Conservation (phyloP, 2,888 invertebrate species). For the Vesta saturnalis region DNA sequence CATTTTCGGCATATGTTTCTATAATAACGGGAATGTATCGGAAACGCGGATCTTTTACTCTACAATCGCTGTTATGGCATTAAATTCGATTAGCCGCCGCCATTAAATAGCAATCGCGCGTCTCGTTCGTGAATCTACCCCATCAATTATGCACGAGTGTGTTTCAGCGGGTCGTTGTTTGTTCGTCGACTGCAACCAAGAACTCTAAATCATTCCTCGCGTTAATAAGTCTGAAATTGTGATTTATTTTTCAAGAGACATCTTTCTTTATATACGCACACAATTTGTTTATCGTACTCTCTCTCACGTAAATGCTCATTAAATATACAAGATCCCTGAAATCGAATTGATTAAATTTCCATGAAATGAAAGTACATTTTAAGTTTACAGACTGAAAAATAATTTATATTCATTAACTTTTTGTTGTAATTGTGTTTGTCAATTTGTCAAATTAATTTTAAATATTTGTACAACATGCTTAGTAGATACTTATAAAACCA, state of each 20-base stretch:
- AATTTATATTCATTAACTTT: background rate
- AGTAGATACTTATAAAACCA: no score
- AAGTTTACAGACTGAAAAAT: background rate
- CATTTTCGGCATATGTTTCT: constrained; percentile 45
- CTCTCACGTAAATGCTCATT: background rate
- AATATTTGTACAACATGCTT: no score
- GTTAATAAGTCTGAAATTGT: constrained; percentile 38
- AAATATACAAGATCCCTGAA: background rate
- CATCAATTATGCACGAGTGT: constrained; percentile 35
- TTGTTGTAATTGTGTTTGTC: background rate
- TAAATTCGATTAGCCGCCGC: constrained; percentile 32
- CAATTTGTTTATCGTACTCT: background rate
- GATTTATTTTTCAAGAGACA: constrained; percentile 37
- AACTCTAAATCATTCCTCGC: constrained; percentile 38
- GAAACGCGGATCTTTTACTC: constrained; percentile 11
- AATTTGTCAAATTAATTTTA: background rate
- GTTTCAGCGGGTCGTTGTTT: constrained; percentile 28
- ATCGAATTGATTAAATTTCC: constrained; percentile 1
- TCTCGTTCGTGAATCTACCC: constrained; percentile 26
- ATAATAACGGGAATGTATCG: constrained; percentile 22
- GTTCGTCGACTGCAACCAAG: constrained; percentile 26
- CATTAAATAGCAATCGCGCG: constrained; percentile 31
- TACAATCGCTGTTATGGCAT: constrained; percentile 24
- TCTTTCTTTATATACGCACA: background rate
- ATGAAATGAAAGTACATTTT: background rate